Evolutionary conservation across 1,140 invertebrate genomes (phyloP), one percentile per base, ranked within the genome.

Genomic region (Drosophila repletoides): DNA sequence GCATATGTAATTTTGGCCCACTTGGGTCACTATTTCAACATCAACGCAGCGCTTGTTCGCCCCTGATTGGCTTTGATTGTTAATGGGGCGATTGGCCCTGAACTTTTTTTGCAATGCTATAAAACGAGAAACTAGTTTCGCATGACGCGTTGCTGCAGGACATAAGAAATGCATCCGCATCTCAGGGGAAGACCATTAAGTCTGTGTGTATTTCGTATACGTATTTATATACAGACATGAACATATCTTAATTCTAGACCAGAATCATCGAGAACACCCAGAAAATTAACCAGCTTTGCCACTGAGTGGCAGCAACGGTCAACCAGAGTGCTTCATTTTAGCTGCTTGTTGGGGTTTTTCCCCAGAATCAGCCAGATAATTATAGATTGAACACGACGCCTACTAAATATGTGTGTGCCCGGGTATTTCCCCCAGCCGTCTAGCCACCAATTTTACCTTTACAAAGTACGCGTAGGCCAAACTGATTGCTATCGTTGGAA

Each of bases 401-500:
- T 59, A 24, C 26, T 67, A 19, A 56, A 65, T 49, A 14, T 40
- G 9, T 34, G 6, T 33, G 22, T 49, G 12, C 1, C 34, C n/a
- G 10, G 26, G 70, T 61, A 59, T 1, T 61, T 60, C 48, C 70
- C 51, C 26, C 3, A 3, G 0, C n/a, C n/a, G 7, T 12, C 5
- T 24, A 3, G 15, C 49, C 69, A 64, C 77, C n/a, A n/a, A n/a
- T n/a, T n/a, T 88, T 88, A 94, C 92, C 92, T 96, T 96, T 64
- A 96, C 95, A 83, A 95, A 92, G 88, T 94, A 95, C 17, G 95
- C 94, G 84, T 96, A 96, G 49, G 91, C 92, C 65, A 97, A 79
- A 89, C 95, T 96, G 75, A 96, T 94, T 33, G 92, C 81, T 60
- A 96, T 89, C 28, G 96, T 97, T 24, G 96, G 96, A 38, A 95